Base-by-base conservation (phyloP, 1,140 invertebrate species). In the Schlechtendalia chinensis region DNA sequence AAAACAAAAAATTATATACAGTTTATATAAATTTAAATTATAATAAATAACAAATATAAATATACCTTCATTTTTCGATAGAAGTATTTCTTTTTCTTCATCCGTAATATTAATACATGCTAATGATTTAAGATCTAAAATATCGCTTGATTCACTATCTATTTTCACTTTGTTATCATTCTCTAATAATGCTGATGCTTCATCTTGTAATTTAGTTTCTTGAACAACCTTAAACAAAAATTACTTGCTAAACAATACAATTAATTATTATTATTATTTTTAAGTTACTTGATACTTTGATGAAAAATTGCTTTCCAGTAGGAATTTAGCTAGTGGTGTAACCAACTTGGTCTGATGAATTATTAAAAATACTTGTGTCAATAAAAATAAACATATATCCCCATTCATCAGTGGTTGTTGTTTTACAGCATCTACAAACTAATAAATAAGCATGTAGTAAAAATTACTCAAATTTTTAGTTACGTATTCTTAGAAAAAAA, bases 321-420 rank as follows among this genome's bases (percentile, higher is more conserved):
- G 93, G 50, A 97, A 93, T 87, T 94, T 92, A 45, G 95, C 94
- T 80, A 98, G 85, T 0, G 93, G 91, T 84, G 94, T 92, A 14
- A 98, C 94, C 74, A 98, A 88, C 4, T 96, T 94, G 12, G 90
- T 89, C 85, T 98, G 94, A 1, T 92, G 93, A 79, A 98, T 91
- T 81, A 98, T 98, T 47, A 98, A 87, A 87, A 98, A 98, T n/a
- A 98, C 95, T 91, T 98, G 94, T 6, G 96, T 97, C 58, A 98
- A 86, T 58, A 98, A 87, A 88, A 96, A 98, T 63, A 98, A 87
- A 0, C 96, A 90, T 0, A 98, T 79, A 79, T 79, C 75, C 10
- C 75, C 39, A 47, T 79, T 79, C 75, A 79, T 79, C 17, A 79
- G 27, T 61, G 75, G 75, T 63, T 79, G 75, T 47, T 79, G 75